Evolutionary conservation across 2,797 vertebrate species (phyloP), one percentile per base, ranked within the genome.

Genomic region (Aulostomus chinensis): DNA sequence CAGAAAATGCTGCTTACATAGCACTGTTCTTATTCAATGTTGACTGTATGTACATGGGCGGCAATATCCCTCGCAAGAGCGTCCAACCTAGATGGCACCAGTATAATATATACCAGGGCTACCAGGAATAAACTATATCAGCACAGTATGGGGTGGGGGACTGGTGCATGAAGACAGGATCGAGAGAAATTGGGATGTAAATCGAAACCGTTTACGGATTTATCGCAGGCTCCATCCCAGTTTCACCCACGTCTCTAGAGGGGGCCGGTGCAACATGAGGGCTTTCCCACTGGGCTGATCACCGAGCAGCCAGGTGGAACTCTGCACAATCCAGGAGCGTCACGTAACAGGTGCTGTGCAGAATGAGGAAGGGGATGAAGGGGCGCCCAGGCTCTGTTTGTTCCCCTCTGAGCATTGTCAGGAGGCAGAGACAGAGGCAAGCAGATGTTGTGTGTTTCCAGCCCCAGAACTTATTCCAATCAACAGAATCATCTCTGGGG

Each of bases 401-500:
- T 72, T 72, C 61, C 67, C 78, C 57, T 78, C 40, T 17, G 59
- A 4, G 17, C 52, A 21, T 65, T 1, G 45, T 69, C 63, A 63
- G 39, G 74, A 81, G 78, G 60, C 57, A 43, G 25, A 20, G 25
- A 40, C 40, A 41, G 41, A 64, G 26, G 59, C 45, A 28, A 51
- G 30, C 81, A 85, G 85, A 86, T 86, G 80, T 49, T 78, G 61
- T 60, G 73, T 24, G 61, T 58, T 75, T 69, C 49, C 71, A 68
- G 51, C 62, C 48, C 46, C 61, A 78, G 59, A 80, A 78, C 64
- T 40, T 64, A 65, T 73, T 81, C 73, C 38, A 70, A 84, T 85
- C 81, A 78, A 79, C 76, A 76, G 58, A 80, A 62, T 53, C 73
- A 67, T 82, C 84, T 73, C 58, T 12, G 25, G 67, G 64, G 58